Base-by-base conservation (phyloP, 2,113 vertebrate species). In the Siphamia tubifer region DNA sequence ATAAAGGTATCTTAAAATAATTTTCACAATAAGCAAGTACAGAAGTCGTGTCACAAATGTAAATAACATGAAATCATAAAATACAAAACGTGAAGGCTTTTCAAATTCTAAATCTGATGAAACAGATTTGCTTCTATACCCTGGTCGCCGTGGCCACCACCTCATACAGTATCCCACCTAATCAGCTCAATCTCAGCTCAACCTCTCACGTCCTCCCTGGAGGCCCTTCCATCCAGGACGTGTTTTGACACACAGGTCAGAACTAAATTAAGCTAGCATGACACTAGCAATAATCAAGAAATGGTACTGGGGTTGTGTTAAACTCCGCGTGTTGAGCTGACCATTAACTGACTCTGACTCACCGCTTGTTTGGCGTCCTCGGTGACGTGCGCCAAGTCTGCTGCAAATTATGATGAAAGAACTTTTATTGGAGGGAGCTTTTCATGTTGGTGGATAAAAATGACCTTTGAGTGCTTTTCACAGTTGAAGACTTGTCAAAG, bases 401-500 rank as follows among this genome's bases (percentile, higher is more conserved):
- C 48, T 21, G 54, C 49, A 86, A 87, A 81, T 83, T 79, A 63
- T 76, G 70, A 82, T 87, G 84, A 70, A 78, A 60, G 78, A 51
- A 74, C 65, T 64, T 88, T 81, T 74, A 74, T 73, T 63, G 43
- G 47, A 77, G 63, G 30, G 56, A 74, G 83, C 68, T 68, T 81
- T 78, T 85, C 65, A 58, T 68, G 63, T 81, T 61, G 49, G 17
- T 3, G 68, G 43, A 75, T 74, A 79, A 68, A 83, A 87, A 68
- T 79, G 68, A 82, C 80, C 83, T 75, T 61, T 84, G 77, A 82
- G 79, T 74, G 71, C 82, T 89, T 77, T 73, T 80, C 77, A 79
- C 69, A 73, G 83, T 55, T 82, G 84, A 84, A 67, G 83, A 70
- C 75, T 82, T 83, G 81, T 84, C 83, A 86, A 81, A 83, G 74